Base-by-base conservation (phyloP, 2,888 invertebrate genomes). In the Branchellion lobata region DNA sequence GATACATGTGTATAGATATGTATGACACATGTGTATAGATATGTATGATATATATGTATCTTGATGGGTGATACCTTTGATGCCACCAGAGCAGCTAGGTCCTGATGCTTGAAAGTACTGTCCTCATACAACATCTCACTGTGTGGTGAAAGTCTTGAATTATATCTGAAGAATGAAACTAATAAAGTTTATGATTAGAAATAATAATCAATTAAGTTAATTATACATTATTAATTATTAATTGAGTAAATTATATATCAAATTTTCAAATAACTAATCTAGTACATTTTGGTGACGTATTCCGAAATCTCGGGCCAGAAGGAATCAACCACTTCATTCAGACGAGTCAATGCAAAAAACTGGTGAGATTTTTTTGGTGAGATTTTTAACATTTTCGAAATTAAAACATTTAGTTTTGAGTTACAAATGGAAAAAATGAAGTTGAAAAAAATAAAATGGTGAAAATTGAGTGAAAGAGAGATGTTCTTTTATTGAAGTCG, bases 251-350 rank as follows among this genome's bases (percentile, higher is more conserved):
- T n/a, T n/a, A n/a, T n/a, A n/a, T n/a, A n/a, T n/a, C n/a, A n/a
- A n/a, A n/a, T n/a, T n/a, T n/a, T n/a, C n/a, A n/a, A n/a, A n/a
- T n/a, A n/a, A n/a, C n/a, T 57, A 11, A 29, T n/a, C 3, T 2
- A 57, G 24, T 89, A 92, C 92, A 98, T 96, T 89, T 96, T 97
- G 85, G 94, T 94, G 84, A 98, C 95, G 21, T 96, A 94, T 88
- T 98, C 97, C 0, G 96, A 96, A 84, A 98, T 97, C 90, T 98
- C 97, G 11, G 97, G 95, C 97, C 97, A 98, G 89, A 98, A 98
- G 87, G 95, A 94, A 88, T 97, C 95, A 0, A 97, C 96, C 85
- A 98, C 94, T 86, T 91, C 91, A 88, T 97, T 93, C 84, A 98
- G 90, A 87, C 96, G 95, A 86, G 93, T 93, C 84, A 98, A 88